Percentiles rank a stretch among this genome's conserved stretches.
Evolutionary conservation across 2,797 vertebrate genomes (phyloP).

Genomic region (Tadarida brasiliensis): DNA sequence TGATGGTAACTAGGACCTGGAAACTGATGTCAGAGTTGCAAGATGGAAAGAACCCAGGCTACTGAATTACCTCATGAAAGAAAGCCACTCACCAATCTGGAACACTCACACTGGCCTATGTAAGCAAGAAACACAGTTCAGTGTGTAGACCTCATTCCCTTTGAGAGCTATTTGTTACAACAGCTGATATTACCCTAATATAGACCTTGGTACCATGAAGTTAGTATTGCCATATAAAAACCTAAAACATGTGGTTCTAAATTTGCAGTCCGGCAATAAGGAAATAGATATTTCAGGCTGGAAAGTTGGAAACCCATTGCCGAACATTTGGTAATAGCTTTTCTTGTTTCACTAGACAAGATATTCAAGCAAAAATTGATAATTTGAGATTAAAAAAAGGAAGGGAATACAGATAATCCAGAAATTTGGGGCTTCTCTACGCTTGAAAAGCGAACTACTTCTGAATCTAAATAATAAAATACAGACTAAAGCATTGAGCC

Average conservation of each 20-base stretch:
- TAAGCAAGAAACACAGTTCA: not conserved
- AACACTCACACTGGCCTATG: not conserved
- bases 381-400: constrained; percentile 25
- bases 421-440: constrained; percentile 12
- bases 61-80: not conserved
- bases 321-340: constrained; percentile 20
- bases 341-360: constrained; percentile 11
- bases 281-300: not conserved
- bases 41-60: not conserved
- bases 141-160: not conserved
- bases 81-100: not conserved
- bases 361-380: constrained; percentile 45
- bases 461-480: constrained; percentile 45
- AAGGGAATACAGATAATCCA: not conserved
- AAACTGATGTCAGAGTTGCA: not conserved
- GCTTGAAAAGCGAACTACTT: constrained; percentile 3
- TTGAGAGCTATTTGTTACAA: not conserved
- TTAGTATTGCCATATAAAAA: not conserved
- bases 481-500: not conserved
- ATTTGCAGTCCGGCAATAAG: not conserved
- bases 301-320: not conserved
- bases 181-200: not conserved
- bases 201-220: constrained; percentile 11
- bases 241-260: not conserved
- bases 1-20: not conserved